A percentile compares a stretch with the other conserved stretches of the same genome.
Evolutionary conservation across 2,113 vertebrate genomes (phyloP).

Genomic region (Lepus timidus): DNA sequence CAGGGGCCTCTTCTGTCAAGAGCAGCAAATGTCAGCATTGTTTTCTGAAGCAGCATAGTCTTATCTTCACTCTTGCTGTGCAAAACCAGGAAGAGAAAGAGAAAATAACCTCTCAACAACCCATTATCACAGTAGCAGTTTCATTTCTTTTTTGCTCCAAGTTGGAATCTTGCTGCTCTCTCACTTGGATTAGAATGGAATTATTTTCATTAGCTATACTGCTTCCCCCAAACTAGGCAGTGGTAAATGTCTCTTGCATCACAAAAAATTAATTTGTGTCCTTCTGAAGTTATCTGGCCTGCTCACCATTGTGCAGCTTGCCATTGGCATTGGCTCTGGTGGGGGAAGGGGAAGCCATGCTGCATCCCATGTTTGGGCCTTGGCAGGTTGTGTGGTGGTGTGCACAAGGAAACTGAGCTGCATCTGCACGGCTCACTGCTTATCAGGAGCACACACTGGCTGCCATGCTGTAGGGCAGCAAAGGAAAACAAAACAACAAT

Average conservation of each 20-base stretch:
- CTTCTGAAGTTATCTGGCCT: conserved; percentile 79
- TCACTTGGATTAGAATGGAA: conserved; percentile 63
- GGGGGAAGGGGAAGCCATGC: conserved; percentile 38
- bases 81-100: background rate
- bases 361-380: conserved; percentile 68
- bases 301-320: conserved; percentile 48
- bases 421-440: conserved; percentile 88
- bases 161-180: background rate
- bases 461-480: conserved; percentile 89
- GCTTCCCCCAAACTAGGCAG: background rate
- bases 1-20: conserved; percentile 54
- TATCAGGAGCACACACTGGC: conserved; percentile 89
- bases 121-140: background rate
- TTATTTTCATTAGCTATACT: conserved; percentile 75
- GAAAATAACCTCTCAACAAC: background rate
- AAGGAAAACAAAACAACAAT: conserved; percentile 90
- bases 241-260: conserved; percentile 74
- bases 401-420: conserved; percentile 80
- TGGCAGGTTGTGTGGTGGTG: conserved; percentile 77
- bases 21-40: conserved; percentile 53
- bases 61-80: conserved; percentile 18
- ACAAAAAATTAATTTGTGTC: conserved; percentile 79
- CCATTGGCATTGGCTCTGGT: conserved; percentile 53
- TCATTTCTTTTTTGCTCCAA: conserved; percentile 48
- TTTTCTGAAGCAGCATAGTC: background rate